Conservation (phyloP, 2,797 vertebrate genomes). For the Falco novaeseelandiae region DNA sequence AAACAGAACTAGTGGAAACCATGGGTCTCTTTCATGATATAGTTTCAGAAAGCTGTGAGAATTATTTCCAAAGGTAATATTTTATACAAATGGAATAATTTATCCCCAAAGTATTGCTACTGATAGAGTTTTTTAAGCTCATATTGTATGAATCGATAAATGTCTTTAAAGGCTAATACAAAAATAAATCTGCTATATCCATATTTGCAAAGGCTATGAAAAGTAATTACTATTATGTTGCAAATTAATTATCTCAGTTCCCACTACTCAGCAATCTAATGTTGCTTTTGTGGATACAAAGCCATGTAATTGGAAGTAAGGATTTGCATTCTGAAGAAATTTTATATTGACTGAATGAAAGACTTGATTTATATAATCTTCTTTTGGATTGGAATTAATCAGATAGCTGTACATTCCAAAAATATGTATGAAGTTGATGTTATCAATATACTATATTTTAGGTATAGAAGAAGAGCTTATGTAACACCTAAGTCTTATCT, state of each 20-base stretch:
- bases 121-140: not conserved
- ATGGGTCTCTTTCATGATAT: constrained; percentile 80
- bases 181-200: not conserved
- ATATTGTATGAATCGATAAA: not conserved
- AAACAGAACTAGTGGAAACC: constrained; percentile 75
- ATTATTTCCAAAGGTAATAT: constrained; percentile 80
- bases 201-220: not conserved
- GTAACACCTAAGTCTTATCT: constrained; percentile 80
- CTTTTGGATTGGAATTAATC: not conserved
- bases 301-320: not conserved
- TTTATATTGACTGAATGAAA: not conserved
- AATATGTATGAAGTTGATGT: not conserved
- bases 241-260: not conserved
- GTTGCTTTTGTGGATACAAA: not conserved
- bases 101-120: not conserved
- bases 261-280: not conserved
- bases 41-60: constrained; percentile 79
- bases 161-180: not conserved
- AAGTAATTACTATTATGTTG: not conserved
- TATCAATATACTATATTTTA: constrained; percentile 23
- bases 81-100: not conserved
- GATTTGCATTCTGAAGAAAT: not conserved
- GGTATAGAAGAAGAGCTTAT: constrained; percentile 75
- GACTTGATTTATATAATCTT: not conserved
- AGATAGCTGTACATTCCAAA: not conserved